A percentile compares a stretch with the other conserved stretches of the same genome.
These are phyloP conservation scores for Drosophila rhopaloa DNA, from an alignment of 1,140 invertebrate genomes.

Conservation along the genomic window DNA sequence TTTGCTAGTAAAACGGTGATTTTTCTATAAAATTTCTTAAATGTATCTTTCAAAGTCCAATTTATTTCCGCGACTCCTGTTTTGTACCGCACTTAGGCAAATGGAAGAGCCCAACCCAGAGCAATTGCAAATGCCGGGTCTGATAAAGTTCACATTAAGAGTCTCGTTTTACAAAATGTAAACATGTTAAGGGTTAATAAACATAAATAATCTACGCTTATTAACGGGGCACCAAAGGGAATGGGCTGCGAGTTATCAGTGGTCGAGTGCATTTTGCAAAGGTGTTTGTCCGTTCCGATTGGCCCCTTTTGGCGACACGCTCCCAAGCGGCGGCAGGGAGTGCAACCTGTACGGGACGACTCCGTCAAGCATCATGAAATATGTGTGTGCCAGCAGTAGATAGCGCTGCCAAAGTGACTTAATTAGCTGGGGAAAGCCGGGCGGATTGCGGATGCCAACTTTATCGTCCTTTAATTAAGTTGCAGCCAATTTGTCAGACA, in stretches of 20 bases:
- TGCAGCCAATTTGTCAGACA: conserved; percentile 80
- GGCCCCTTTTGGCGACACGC: conserved; percentile 31
- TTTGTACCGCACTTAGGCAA: conserved; percentile 8
- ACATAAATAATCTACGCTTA: conserved; percentile 84
- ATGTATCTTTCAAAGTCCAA: no score
- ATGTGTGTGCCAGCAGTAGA: conserved; percentile 70
- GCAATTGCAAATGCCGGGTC: conserved; percentile 59
- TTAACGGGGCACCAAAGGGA: conserved; percentile 66
- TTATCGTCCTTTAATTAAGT: conserved; percentile 80
- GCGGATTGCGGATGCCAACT: conserved; percentile 16
- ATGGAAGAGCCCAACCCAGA: conserved; percentile 6
- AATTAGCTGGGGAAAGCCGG: conserved; percentile 59
- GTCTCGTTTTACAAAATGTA: conserved; percentile 85
- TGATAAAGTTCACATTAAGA: conserved; percentile 85
- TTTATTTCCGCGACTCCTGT: not conserved
- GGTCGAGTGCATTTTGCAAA: conserved; percentile 78
- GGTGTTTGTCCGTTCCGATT: conserved; percentile 77
- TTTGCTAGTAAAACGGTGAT: no score
- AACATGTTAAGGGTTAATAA: conserved; percentile 84
- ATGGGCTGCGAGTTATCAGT: conserved; percentile 58
- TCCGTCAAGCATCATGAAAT: conserved; percentile 66
- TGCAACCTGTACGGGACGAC: conserved; percentile 31
- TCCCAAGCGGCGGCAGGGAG: conserved; percentile 34
- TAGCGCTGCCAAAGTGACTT: conserved; percentile 69
- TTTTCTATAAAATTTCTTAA: no score